Percentiles rank a stretch among this genome's conserved stretches.
phyloP scores from a whole-genome alignment of 2,888 invertebrate genomes.

The Sarcophaga rosellei region DNA sequence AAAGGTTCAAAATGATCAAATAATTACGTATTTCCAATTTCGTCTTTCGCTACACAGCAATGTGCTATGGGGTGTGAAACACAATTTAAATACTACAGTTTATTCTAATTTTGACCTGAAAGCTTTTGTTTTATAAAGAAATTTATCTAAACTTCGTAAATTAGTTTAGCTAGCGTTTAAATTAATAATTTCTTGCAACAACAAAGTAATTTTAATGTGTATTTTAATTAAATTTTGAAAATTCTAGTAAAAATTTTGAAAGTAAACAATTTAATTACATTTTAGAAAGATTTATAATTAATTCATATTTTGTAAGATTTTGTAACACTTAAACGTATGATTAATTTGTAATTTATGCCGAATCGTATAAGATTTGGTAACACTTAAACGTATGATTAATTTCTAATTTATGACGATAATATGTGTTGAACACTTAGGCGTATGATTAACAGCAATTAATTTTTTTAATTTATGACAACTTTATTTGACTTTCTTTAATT shows the following conservation, averaged over 20 bases:
- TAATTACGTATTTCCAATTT: too few species aligned
- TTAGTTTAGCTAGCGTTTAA: too few species aligned
- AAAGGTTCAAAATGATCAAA: too few species aligned
- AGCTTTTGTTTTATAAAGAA: too few species aligned
- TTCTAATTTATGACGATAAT: neutral
- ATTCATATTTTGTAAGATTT: neutral
- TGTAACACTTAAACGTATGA: constrained; percentile 30
- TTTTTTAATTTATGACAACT: too few species aligned
- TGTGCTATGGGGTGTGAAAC: too few species aligned
- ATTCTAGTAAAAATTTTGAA: neutral
- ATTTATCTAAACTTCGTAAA: too few species aligned
- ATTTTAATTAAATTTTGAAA: neutral
- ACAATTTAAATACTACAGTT: too few species aligned
- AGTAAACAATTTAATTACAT: neutral
- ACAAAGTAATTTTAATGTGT: neutral
- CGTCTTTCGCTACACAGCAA: too few species aligned
- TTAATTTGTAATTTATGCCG: constrained; percentile 18
- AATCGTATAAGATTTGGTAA: too few species aligned
- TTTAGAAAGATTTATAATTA: neutral
- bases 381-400: constrained; percentile 6
- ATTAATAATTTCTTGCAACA: neutral
- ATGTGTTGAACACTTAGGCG: neutral
- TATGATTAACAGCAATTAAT: neutral
- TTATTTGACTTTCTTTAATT: too few species aligned
- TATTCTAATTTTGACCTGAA: too few species aligned